Base-by-base conservation (phyloP, 2,888 invertebrate genomes). In the Caenorhabditis doughertyi region DNA sequence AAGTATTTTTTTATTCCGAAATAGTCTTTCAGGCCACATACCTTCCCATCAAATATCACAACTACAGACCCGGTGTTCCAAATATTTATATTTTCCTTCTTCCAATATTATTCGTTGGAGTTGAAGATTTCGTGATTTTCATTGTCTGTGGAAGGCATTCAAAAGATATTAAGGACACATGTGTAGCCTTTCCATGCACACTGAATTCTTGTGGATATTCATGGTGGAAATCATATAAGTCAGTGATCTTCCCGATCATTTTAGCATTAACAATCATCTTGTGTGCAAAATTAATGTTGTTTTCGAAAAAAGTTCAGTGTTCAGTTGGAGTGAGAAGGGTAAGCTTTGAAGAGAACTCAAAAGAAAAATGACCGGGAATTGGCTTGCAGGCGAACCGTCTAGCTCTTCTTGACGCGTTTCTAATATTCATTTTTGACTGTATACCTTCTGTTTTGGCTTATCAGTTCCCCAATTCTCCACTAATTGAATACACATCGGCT, bases 191-290 rank as follows among this genome's bases (percentile, higher is more conserved):
- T 18, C 77, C 77, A 44, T 77, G 77, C 53, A 77, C 77, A 0
- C 35, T 77, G 23, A 77, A 77, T 42, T 2, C 51, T 3, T 77
- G 77, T 23, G 77, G 42, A 3, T 77, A 77, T 47, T 51, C 49
- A 1, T 77, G 77, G 77, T 77, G 77, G 77, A 77, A 68, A 2
- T 62, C 62, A 11, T 77, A 77, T 62, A 77, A 77, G 29, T 53
- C 60, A 3, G 68, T 77, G 3, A 62, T 77, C n/a, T 77, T 77
- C 18, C 77, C 77, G 0, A 23, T 77, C 7, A 77, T 77, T 39
- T 68, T 77, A 21, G n/a, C 25, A 11, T 68, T 77, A 18, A 77
- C 77, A 0, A 62, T 77, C 1, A 8, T 62, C n/a, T 13, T 77
- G 3, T 77, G 68, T 18, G 25, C 70, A 11, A 77, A 77, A 18